A percentile compares a stretch with the other conserved stretches of the same genome.
These are phyloP conservation scores for Champsocephalus gunnari DNA, from an alignment of 2,797 vertebrate species.

Conservation along the genomic window DNA sequence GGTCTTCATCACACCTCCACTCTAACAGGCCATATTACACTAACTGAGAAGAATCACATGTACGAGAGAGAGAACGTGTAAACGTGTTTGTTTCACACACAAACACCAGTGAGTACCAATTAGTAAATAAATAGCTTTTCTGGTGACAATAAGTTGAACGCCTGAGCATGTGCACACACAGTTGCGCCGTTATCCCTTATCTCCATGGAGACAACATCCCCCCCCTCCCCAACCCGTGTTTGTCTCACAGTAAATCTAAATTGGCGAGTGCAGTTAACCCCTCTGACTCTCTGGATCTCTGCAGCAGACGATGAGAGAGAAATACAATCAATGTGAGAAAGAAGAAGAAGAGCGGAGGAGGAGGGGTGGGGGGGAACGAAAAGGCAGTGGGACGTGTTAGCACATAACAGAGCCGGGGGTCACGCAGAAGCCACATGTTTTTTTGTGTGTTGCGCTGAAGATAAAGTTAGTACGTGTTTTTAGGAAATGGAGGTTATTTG, in stretches of 20 bases:
- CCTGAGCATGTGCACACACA: conserved; percentile 44
- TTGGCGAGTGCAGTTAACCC: conserved; percentile 78
- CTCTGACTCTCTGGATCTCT: conserved; percentile 61
- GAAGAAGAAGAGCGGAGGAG: conserved; percentile 4
- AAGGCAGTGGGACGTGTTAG: conserved; percentile 58
- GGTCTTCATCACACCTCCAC: neutral
- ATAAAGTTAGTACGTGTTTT: conserved; percentile 17
- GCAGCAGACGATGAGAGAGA: conserved; percentile 58
- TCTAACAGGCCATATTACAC: neutral
- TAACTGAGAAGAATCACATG: neutral
- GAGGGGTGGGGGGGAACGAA: conserved; percentile 13
- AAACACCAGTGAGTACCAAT: conserved; percentile 38
- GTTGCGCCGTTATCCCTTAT: conserved; percentile 59
- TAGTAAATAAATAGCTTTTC: conserved; percentile 63
- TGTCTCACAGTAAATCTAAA: conserved; percentile 82
- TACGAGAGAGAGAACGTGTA: neutral
- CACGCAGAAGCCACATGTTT: conserved; percentile 38
- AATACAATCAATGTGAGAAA: conserved; percentile 62
- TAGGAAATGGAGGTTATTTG: conserved; percentile 36
- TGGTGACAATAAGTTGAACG: conserved; percentile 64
- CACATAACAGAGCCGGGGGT: conserved; percentile 58
- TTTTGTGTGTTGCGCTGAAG: conserved; percentile 2
- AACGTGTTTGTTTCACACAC: conserved; percentile 27
- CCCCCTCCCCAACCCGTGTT: conserved; percentile 59
- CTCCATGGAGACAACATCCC: conserved; percentile 76